Percentiles rank a stretch among this genome's conserved stretches.
These are phyloP conservation scores for Phoebastria nigripes DNA, from an alignment of 2,797 vertebrate genomes.

Conservation along the genomic window DNA sequence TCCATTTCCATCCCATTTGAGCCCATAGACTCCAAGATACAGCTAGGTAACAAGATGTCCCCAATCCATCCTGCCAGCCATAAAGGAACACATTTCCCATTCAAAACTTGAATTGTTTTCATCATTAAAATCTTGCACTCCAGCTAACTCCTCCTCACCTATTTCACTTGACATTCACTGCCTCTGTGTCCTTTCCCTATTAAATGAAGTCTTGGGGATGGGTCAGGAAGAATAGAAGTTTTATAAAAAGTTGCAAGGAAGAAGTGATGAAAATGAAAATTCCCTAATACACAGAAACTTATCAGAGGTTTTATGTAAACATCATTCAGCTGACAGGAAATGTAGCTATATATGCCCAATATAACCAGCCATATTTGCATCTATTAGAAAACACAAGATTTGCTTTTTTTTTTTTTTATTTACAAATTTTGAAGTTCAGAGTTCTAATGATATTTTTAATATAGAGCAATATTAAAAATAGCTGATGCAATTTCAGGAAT, in stretches of 20 bases:
- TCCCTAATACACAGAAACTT: neutral
- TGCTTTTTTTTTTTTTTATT: neutral
- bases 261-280: constrained; percentile 6
- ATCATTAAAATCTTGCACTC: neutral
- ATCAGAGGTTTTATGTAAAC: neutral
- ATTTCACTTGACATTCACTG: neutral
- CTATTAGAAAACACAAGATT: neutral
- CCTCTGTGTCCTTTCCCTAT: neutral
- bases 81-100: neutral
- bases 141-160: neutral
- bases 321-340: neutral
- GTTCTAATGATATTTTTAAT: constrained; percentile 11
- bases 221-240: neutral
- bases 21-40: neutral
- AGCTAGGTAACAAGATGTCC: neutral
- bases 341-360: neutral
- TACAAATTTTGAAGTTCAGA: neutral
- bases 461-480: neutral
- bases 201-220: neutral
- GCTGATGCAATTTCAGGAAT: neutral
- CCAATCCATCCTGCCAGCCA: neutral
- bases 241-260: neutral
- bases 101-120: neutral
- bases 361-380: neutral
- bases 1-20: neutral